Evolutionary conservation across 1,140 invertebrate species (phyloP).

Genomic region (Chelonus insularis): DNA sequence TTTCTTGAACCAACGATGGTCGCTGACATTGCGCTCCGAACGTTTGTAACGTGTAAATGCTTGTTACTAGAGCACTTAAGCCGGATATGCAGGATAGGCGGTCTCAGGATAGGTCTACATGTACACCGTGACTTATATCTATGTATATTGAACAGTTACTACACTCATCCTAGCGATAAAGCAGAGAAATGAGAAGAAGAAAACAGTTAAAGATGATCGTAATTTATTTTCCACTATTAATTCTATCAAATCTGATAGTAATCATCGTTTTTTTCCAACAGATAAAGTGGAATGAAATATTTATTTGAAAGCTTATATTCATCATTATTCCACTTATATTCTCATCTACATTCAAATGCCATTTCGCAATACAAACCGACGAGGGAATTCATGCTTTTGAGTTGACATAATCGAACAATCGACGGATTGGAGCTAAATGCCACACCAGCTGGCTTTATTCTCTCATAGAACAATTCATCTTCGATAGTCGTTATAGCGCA

Average conservation of each 20-base stretch:
- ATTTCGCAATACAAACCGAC: background rate
- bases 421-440: background rate
- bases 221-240: too few species aligned
- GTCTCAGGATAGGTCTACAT: constrained; percentile 6
- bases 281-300: too few species aligned
- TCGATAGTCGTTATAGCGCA: background rate
- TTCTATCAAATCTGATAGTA: too few species aligned
- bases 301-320: too few species aligned
- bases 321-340: too few species aligned
- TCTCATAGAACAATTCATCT: too few species aligned
- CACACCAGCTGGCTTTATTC: background rate
- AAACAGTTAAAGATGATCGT: too few species aligned
- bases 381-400: background rate
- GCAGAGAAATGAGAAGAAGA: too few species aligned
- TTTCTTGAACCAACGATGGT: constrained; percentile 12
- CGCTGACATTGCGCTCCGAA: constrained; percentile 19
- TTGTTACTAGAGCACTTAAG: constrained; percentile 32
- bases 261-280: too few species aligned
- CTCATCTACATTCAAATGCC: too few species aligned
- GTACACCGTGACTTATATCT: constrained; percentile 9
- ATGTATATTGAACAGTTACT: background rate
- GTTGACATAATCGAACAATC: constrained; percentile 3
- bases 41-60: constrained; percentile 30
- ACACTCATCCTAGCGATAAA: background rate
- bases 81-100: constrained; percentile 10